Evolutionary conservation across 2,797 vertebrate genomes (phyloP), one percentile per base, ranked within the genome.

Genomic region (Synaphobranchus kaupii): DNA sequence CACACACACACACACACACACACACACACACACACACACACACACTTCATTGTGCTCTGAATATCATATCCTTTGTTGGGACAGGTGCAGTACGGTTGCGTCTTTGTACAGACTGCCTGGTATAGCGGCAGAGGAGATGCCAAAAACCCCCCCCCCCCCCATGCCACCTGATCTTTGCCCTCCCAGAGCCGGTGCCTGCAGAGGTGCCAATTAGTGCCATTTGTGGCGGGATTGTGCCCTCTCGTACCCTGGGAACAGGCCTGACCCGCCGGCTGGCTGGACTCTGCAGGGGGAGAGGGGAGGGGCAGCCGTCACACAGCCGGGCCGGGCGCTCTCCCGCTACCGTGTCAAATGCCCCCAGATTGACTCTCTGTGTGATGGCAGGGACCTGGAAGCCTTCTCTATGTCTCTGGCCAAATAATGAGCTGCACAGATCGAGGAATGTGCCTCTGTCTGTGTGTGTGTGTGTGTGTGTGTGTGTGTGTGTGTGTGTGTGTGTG

Each of bases 121-220:
- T 83, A 58, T 54, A n/a, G 80, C 71, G 78, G 58, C 71, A 87
- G 80, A 12, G 22, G 31, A 50, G 20, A 22, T 85, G 83, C 78
- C 89, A 87, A 89, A 39, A 1, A 1, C 39, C 39, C 39, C 39
- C 91, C 81, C 60, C 66, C 10, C 7, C 92, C 91, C 86, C 71
- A n/a, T 90, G 90, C 93, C 93, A 93, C 94, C 94, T 95, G 94
- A 95, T 95, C 95, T 94, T 93, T 95, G 92, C 93, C 94, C 93
- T 95, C 93, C 92, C 92, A 90, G 90, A 91, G 93, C 92, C 90
- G 91, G 92, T 94, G 92, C 96, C 95, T 95, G 94, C 96, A 90
- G 96, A 97, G 96, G 96, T 96, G 96, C 94, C 96, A 97, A 97
- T 96, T 96, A 96, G 93, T 94, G 93, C 94, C 94, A 94, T 96